phyloP scores from a whole-genome alignment of 92 coral and sea anemone species.

The Paramuricea clavata region DNA sequence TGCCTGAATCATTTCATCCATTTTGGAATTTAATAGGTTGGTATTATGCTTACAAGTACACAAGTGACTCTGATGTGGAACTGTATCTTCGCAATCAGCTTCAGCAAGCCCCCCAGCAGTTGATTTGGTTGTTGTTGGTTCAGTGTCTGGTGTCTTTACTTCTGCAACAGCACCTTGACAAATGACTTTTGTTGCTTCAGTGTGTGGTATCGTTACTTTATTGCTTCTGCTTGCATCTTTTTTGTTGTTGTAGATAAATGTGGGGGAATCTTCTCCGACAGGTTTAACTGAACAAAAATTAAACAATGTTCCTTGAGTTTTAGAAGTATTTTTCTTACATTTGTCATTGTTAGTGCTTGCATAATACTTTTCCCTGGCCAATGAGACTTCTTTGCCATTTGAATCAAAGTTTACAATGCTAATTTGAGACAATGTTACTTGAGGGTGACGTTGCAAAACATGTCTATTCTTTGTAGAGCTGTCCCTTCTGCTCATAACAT shows the following conservation, averaged over 20 bases:
- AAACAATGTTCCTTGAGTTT: slow-evolving; percentile 7
- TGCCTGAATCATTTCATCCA: slow-evolving; percentile 23
- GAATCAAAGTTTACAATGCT: slow-evolving; percentile 17
- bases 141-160: background rate
- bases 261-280: background rate
- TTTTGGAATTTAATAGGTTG: background rate
- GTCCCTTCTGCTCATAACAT: slow-evolving; percentile 19
- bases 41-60: background rate
- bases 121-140: background rate
- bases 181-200: background rate
- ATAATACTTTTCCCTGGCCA: slow-evolving; percentile 8
- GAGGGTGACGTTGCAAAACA: slow-evolving; percentile 13
- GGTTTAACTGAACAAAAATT: background rate
- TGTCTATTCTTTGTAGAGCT: slow-evolving; percentile 8
- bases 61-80: background rate
- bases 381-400: background rate
- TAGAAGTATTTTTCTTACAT: background rate
- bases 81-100: slow-evolving; percentile 17
- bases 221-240: slow-evolving; percentile 10
- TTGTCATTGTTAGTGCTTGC: slow-evolving; percentile 4
- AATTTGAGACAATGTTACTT: slow-evolving; percentile 16
- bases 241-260: background rate
- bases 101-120: background rate
- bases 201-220: background rate
- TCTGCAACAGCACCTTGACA: background rate